phyloP scores from a whole-genome alignment of 30 jellyfish, hydroid and myxozoan genomes.

The Chrysaora quinquecirrha region DNA sequence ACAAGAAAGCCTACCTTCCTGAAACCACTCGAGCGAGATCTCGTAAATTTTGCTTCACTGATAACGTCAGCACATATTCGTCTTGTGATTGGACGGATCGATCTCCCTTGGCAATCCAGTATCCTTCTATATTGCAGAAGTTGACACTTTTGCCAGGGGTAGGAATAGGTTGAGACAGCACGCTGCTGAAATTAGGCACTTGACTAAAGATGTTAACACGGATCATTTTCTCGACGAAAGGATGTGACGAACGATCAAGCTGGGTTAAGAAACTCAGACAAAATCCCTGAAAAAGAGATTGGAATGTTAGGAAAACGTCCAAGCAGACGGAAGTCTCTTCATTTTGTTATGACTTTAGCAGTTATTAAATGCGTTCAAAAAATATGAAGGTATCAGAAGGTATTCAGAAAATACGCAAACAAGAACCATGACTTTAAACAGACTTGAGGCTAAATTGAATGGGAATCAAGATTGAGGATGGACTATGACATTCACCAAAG shows the following conservation, averaged over 20 bases:
- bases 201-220: constrained; percentile 69
- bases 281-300: constrained; percentile 74
- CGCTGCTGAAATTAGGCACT: constrained; percentile 37
- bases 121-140: constrained; percentile 76
- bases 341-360: no score
- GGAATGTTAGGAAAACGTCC: not conserved
- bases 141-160: constrained; percentile 63
- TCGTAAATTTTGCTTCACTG: constrained; percentile 86
- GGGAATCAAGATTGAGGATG: no score
- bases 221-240: constrained; percentile 76
- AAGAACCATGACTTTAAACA: no score
- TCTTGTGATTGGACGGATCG: constrained; percentile 25
- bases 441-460: no score
- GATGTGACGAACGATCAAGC: constrained; percentile 84
- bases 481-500: no score
- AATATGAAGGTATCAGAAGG: no score
- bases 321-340: no score
- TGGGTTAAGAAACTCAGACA: constrained; percentile 95
- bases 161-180: constrained; percentile 73
- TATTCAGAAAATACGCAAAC: no score
- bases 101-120: constrained; percentile 87
- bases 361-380: no score
- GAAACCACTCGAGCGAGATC: constrained; percentile 94
- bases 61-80: constrained; percentile 80
- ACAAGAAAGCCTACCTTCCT: constrained; percentile 88